Conservation (phyloP, 2,797 vertebrate species). For the Leptodactylus fallax region DNA sequence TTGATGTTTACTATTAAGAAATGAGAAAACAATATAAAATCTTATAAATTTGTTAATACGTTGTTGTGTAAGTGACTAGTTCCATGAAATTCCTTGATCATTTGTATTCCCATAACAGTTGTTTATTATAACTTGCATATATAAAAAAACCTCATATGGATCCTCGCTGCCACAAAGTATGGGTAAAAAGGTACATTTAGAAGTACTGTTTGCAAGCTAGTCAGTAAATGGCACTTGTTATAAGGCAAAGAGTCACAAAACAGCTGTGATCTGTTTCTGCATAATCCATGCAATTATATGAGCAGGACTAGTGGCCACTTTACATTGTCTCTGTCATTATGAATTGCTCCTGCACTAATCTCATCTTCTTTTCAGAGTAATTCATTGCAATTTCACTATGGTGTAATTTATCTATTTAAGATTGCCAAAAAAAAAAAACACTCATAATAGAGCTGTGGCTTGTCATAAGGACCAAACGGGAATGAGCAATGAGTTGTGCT, state of each 20-base stretch:
- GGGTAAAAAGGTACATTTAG: neutral
- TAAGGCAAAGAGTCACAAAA: slow-evolving; percentile 19
- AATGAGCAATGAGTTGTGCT: neutral
- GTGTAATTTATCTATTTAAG: slow-evolving; percentile 29
- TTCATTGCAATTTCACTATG: slow-evolving; percentile 39
- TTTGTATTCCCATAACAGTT: neutral
- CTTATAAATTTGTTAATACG: neutral
- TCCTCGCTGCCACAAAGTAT: neutral
- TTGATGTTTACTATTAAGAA: neutral
- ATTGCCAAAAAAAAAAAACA: slow-evolving; percentile 13
- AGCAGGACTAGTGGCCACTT: slow-evolving; percentile 45
- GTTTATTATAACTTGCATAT: neutral
- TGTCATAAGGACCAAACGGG: neutral
- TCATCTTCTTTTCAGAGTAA: slow-evolving; percentile 39
- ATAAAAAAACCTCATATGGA: neutral
- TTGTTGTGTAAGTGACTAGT: neutral
- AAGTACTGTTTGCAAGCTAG: slow-evolving; percentile 24
- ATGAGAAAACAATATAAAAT: neutral
- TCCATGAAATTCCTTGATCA: neutral
- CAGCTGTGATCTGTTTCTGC: slow-evolving; percentile 46
- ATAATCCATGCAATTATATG: slow-evolving; percentile 45
- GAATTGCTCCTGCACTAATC: slow-evolving; percentile 8
- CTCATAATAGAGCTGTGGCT: neutral
- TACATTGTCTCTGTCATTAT: slow-evolving; percentile 39
- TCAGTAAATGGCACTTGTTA: slow-evolving; percentile 38